Percentiles rank a stretch among this genome's conserved stretches.
Conservation (phyloP, 2,888 invertebrate genomes). For the Cataglyphis rosenhaueri region DNA sequence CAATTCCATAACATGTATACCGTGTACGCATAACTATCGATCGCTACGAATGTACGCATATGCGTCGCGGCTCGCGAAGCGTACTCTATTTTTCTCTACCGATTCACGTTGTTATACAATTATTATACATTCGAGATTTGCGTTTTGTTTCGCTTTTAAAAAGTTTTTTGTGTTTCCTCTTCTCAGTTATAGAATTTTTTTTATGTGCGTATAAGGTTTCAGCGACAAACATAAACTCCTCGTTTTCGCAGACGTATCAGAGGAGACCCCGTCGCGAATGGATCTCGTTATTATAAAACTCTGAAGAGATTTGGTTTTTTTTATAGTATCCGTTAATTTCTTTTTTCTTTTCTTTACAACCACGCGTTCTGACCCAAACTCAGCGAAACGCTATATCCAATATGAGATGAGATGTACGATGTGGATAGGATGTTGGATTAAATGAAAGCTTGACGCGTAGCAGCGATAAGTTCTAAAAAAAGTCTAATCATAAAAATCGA, state of each 20-base stretch:
- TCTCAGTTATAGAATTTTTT: constrained; percentile 1
- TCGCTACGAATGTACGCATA: constrained; percentile 22
- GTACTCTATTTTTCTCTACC: not conserved
- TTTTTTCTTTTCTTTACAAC: not conserved
- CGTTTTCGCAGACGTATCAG: not conserved
- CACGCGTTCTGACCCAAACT: not conserved
- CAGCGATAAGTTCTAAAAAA: not conserved
- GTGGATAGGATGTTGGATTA: constrained; percentile 1
- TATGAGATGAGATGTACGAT: constrained; percentile 1
- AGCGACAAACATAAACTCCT: constrained; percentile 30
- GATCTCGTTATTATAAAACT: not conserved
- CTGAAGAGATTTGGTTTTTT: not conserved
- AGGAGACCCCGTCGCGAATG: not conserved
- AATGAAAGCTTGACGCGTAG: not conserved
- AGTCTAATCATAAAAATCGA: not conserved
- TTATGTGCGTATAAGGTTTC: constrained; percentile 41
- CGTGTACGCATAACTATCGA: constrained; percentile 19
- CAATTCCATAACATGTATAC: constrained; percentile 57
- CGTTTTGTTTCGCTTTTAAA: constrained; percentile 19
- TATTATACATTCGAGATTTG: not conserved
- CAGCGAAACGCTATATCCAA: not conserved
- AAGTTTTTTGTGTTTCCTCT: not conserved
- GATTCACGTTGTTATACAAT: constrained; percentile 6
- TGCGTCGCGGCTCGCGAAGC: constrained; percentile 6
- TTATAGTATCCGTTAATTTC: not conserved